These are phyloP conservation scores for Gorsachius goisagi DNA, from an alignment of 2,113 vertebrate species.

Conservation along the genomic window DNA sequence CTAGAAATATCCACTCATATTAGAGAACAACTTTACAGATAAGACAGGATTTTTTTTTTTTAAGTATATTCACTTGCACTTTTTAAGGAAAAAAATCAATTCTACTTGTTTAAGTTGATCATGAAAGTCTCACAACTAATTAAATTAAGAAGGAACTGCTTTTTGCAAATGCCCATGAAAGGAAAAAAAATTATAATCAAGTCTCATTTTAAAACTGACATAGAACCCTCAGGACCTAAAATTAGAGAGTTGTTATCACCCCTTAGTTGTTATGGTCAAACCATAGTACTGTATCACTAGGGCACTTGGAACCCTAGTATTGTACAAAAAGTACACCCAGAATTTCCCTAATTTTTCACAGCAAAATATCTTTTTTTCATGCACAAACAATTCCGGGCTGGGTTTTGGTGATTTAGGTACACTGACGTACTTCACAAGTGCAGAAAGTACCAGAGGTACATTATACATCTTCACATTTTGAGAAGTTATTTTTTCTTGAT, in stretches of 20 bases:
- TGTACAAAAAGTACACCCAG: not conserved
- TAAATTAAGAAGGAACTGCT: not conserved
- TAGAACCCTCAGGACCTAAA: not conserved
- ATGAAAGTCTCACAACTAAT: not conserved
- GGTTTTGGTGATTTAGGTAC: not conserved
- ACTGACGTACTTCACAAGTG: not conserved
- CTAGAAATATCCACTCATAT: not conserved
- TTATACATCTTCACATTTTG: not conserved
- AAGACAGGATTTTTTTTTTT: not conserved
- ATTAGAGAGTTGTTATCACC: not conserved
- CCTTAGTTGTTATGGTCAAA: not conserved
- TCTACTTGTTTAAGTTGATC: not conserved
- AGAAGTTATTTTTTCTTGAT: not conserved
- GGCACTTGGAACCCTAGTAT: not conserved
- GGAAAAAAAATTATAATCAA: not conserved
- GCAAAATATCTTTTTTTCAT: not conserved
- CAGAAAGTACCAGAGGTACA: not conserved
- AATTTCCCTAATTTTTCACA: not conserved
- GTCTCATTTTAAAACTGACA: not conserved
- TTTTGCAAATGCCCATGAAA: not conserved
- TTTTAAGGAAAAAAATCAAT: not conserved
- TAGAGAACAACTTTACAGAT: not conserved
- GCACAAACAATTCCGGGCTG: not conserved
- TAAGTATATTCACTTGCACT: not conserved
- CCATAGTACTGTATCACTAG: not conserved